Evolutionary conservation across 2,113 vertebrate genomes (phyloP).

Genomic region (Calonectris borealis): DNA sequence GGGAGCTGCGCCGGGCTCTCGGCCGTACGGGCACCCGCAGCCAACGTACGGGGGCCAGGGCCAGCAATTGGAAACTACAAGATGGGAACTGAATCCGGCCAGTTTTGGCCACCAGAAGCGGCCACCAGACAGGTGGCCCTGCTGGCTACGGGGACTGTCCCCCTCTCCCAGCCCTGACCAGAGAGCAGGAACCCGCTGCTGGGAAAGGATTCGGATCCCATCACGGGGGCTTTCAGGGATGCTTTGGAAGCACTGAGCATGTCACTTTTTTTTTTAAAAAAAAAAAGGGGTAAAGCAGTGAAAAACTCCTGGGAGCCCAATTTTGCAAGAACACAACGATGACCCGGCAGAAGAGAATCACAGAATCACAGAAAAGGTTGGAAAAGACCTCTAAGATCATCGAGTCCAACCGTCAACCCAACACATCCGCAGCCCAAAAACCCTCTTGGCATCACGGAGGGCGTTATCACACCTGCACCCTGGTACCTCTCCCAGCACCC

Average conservation of each 20-base stretch:
- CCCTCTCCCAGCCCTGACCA: neutral
- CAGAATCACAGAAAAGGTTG: too few relatives aligned
- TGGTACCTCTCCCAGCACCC: neutral
- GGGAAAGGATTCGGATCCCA: neutral
- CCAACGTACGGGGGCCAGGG: accelerated
- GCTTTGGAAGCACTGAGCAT: neutral
- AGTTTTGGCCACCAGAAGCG: neutral
- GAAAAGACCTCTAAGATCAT: too few relatives aligned
- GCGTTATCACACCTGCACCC: neutral
- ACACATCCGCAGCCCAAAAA: accelerated
- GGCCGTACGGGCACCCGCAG: accelerated
- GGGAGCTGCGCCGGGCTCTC: accelerated
- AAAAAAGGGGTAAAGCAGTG: neutral
- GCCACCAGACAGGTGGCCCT: neutral
- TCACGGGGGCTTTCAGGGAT: accelerated
- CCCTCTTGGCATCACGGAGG: accelerated
- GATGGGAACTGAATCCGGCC: neutral
- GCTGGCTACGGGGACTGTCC: neutral
- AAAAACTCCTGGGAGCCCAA: neutral
- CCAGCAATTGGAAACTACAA: neutral
- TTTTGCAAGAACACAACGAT: neutral
- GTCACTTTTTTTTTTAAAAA: neutral
- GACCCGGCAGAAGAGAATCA: neutral
- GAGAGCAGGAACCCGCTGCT: neutral
- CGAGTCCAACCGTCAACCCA: too few relatives aligned